A percentile compares a stretch with the other conserved stretches of the same genome.
Evolutionary conservation across 2,113 vertebrate species (phyloP).

Genomic region (Malaclemys terrapin): DNA sequence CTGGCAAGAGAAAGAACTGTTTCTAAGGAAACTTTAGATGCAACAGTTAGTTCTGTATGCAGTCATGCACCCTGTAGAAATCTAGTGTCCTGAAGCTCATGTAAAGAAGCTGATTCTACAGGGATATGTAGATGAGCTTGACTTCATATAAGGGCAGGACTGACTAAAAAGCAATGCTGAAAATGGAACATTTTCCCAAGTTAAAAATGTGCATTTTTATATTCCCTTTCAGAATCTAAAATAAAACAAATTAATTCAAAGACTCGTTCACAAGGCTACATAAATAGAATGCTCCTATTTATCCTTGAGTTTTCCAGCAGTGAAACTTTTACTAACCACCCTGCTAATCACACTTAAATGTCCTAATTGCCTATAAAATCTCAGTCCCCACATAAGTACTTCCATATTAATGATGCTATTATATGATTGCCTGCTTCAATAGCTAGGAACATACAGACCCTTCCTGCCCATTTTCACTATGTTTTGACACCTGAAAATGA

Average conservation of each 20-base stretch:
- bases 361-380: fast-evolving
- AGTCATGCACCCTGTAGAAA: background rate
- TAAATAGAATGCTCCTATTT: background rate
- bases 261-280: background rate
- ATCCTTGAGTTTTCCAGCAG: background rate
- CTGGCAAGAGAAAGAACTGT: fast-evolving
- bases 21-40: background rate
- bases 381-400: background rate
- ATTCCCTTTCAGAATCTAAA: background rate
- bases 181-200: background rate
- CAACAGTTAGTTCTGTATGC: background rate
- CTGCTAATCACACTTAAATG: background rate
- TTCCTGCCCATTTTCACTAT: fast-evolving
- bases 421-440: fast-evolving
- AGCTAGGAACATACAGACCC: background rate
- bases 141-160: fast-evolving
- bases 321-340: too few species aligned
- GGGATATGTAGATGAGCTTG: background rate
- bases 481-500: too few species aligned
- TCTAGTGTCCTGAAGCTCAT: fast-evolving
- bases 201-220: background rate
- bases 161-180: background rate
- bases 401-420: fast-evolving
- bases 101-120: background rate
- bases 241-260: background rate